These are phyloP conservation scores for Nyctalus aviator DNA, from an alignment of 2,797 vertebrate species.

Conservation along the genomic window DNA sequence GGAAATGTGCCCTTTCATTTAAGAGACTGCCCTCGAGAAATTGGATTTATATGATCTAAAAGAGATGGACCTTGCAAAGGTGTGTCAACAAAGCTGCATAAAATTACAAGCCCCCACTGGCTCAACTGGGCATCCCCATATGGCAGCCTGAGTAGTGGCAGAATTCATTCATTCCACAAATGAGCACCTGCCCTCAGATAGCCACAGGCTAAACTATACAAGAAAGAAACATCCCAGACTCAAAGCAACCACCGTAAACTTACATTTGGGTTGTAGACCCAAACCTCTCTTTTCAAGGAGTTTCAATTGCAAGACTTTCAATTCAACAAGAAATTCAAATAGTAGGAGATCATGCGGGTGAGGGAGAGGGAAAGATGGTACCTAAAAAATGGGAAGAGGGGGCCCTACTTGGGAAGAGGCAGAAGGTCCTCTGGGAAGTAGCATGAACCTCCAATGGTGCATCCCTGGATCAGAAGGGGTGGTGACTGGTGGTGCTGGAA, in stretches of 20 bases:
- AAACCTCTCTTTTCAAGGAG: not conserved
- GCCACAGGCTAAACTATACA: not conserved
- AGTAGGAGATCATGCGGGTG: not conserved
- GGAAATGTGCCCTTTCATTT: slow-evolving; percentile 56
- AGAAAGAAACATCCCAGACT: not conserved
- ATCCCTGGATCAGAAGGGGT: not conserved
- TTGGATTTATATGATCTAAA: not conserved
- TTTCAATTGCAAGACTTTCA: not conserved
- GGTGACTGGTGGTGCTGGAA: not conserved
- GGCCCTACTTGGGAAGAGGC: not conserved
- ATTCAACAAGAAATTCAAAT: not conserved
- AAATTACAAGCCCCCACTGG: not conserved
- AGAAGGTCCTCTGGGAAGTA: not conserved
- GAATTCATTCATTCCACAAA: not conserved
- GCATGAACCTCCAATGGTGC: not conserved
- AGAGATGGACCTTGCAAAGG: not conserved
- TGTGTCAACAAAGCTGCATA: not conserved
- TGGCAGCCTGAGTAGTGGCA: not conserved
- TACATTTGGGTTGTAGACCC: not conserved
- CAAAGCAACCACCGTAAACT: not conserved
- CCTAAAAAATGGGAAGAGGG: not conserved
- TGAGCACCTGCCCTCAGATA: not conserved
- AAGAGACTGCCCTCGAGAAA: slow-evolving; percentile 48
- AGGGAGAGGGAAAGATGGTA: not conserved
- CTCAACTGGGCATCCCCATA: not conserved